Evolutionary conservation across 1,140 invertebrate genomes (phyloP), one percentile per base, ranked within the genome.

Genomic region (Scaptomyza graminum): DNA sequence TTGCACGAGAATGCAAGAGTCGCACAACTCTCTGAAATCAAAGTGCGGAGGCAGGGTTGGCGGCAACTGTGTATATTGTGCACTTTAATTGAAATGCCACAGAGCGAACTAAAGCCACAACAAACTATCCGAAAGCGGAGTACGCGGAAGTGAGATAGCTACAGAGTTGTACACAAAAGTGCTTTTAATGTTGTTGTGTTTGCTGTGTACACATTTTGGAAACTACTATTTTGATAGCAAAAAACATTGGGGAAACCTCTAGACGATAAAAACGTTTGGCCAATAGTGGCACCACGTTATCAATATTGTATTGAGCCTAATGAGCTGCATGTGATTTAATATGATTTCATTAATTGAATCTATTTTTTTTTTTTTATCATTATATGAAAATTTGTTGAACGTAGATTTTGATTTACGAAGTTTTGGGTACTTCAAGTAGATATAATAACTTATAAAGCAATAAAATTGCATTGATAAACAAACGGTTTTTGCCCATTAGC

Each of bases 11-110:
- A 69, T 59, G 76, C 62, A 71, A 65, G 46, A 71, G 54, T 57
- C 47, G 13, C 54, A 28, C 5, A 57, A 51, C 46, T 64, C 51
- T 31, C 5, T 15, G 41, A 18, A n/a, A 7, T 18, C 31, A 13
- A n/a, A 41, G 37, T 11, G 25, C 9, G 2, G 5, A 9, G 41
- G 31, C 7, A 12, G 8, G 2, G 15, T 13, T 3, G 25, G 43
- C 44, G 34, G 55, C 41, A 13, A 12, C 12, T 52, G 25, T 18
- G 18, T 22, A 22, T 22, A 28, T 13, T 83, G 65, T 72, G 74
- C 76, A 65, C 34, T 79, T 83, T 83, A 84, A 83, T 76, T 83
- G 76, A 83, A 84, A 83, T 76, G 56, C 80, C 76, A 67, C 39
- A 67, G 43, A 61, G 70, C 22, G 8, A 22, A 46, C 39, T 55